These are phyloP conservation scores for Papilio glaucus DNA, from an alignment of 1,140 invertebrate species.

Conservation along the genomic window DNA sequence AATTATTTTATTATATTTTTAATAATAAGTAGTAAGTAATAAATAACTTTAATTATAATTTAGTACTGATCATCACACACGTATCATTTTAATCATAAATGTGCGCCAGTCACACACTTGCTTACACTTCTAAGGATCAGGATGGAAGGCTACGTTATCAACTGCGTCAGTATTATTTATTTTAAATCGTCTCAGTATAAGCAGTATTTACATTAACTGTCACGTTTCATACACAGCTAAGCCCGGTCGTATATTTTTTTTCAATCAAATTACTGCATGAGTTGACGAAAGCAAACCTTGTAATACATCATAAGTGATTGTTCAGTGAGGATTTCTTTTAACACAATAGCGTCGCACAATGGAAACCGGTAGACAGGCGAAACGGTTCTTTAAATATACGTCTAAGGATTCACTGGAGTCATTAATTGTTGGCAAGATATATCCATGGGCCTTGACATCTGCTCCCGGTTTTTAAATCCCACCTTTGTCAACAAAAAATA, in stretches of 20 bases:
- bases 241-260: neutral
- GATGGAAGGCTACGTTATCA: neutral
- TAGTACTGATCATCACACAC: too few relatives aligned
- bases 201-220: neutral
- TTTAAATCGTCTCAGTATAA: neutral
- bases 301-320: neutral
- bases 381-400: conserved; percentile 2
- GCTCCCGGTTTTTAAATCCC: conserved; percentile 18
- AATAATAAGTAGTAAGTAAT: too few relatives aligned
- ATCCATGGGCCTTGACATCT: conserved; percentile 3
- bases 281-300: conserved; percentile 13
- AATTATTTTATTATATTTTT: too few relatives aligned
- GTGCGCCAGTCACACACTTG: too few relatives aligned
- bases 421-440: conserved; percentile 20
- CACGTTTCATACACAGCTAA: conserved; percentile 4
- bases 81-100: too few relatives aligned
- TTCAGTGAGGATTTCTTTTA: conserved; percentile 12
- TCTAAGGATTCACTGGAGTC: conserved; percentile 17
- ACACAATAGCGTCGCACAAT: conserved; percentile 7
- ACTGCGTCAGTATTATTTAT: neutral
- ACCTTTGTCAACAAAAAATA: neutral
- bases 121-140: too few relatives aligned
- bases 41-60: too few relatives aligned
- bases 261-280: conserved; percentile 2
- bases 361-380: conserved; percentile 1